Conservation (phyloP, 1,140 invertebrate genomes). For the Meloidogyne floridensis region DNA sequence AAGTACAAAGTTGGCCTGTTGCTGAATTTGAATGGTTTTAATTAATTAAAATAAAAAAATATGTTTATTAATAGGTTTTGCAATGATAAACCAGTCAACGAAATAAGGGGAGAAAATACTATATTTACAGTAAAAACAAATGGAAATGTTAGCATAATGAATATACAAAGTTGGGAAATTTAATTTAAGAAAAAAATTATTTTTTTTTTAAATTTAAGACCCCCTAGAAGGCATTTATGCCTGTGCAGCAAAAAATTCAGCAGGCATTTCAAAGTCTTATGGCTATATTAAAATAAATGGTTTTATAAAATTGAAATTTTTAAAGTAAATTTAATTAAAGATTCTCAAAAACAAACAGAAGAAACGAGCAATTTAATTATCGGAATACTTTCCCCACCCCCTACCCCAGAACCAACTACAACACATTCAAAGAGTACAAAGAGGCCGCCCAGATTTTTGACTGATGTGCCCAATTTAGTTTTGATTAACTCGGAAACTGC, state of each 20-base stretch:
- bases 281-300: conserved; percentile 60
- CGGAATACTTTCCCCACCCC: conserved; percentile 21
- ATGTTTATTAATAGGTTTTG: conserved; percentile 50
- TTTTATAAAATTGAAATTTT: conserved; percentile 18
- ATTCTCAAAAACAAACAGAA: conserved; percentile 8
- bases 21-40: conserved; percentile 24
- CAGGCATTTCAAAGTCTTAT: conserved; percentile 61
- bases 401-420: not conserved
- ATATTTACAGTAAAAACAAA: conserved; percentile 18
- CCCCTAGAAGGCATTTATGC: conserved; percentile 19
- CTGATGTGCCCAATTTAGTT: conserved; percentile 56
- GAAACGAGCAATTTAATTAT: conserved; percentile 8
- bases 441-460: conserved; percentile 39
- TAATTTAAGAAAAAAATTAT: not conserved
- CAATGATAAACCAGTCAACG: conserved; percentile 52
- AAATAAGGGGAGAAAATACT: conserved; percentile 2
- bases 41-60: not conserved
- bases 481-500: conserved; percentile 47
- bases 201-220: not conserved
- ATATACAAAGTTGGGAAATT: conserved; percentile 19
- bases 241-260: conserved; percentile 33
- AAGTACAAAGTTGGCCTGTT: conserved; percentile 52
- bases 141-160: conserved; percentile 26
- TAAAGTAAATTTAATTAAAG: not conserved
- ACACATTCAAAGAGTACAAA: conserved; percentile 34